These are phyloP conservation scores for Xestobium rufovillosum DNA, from an alignment of 2,888 invertebrate species.

Conservation along the genomic window DNA sequence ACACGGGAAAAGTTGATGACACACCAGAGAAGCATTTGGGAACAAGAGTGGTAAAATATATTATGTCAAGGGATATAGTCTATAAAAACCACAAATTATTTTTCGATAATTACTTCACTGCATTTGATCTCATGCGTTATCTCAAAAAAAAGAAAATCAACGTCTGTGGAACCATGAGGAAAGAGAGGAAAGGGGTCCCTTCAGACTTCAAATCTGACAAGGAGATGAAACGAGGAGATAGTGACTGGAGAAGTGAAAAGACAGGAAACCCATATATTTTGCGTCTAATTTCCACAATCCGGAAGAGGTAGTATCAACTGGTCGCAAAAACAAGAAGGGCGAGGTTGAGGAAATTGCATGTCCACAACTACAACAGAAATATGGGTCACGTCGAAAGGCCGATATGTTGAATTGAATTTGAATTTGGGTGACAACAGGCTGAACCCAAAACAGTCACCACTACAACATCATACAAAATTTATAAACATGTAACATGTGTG, in stretches of 20 bases:
- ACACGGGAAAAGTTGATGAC: slow-evolving; percentile 30
- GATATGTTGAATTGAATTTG: too few relatives aligned
- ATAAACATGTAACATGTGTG: too few relatives aligned
- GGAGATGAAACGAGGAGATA: slow-evolving; percentile 23
- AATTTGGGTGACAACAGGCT: too few relatives aligned
- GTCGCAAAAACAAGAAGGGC: too few relatives aligned
- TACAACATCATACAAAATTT: too few relatives aligned
- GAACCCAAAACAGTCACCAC: too few relatives aligned
- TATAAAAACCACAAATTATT: slow-evolving; percentile 15
- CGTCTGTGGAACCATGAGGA: slow-evolving; percentile 25
- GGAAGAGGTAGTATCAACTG: too few relatives aligned
- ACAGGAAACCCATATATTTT: too few relatives aligned
- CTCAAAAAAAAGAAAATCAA: slow-evolving; percentile 21
- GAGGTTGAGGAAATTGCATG: too few relatives aligned
- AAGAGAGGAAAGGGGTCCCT: slow-evolving; percentile 23
- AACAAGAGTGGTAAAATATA: slow-evolving; percentile 18
- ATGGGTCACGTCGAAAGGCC: too few relatives aligned
- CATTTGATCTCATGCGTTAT: slow-evolving; percentile 18
- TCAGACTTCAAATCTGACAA: slow-evolving; percentile 20
- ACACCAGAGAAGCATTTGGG: slow-evolving; percentile 27
- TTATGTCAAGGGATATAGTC: slow-evolving; percentile 22
- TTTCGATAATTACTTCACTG: slow-evolving; percentile 21
- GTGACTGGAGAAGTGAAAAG: slow-evolving; percentile 27
- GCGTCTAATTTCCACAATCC: too few relatives aligned
- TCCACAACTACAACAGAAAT: too few relatives aligned